These are phyloP conservation scores for Stegodyphus mimosarum DNA, from an alignment of 1,140 invertebrate genomes.

Conservation along the genomic window DNA sequence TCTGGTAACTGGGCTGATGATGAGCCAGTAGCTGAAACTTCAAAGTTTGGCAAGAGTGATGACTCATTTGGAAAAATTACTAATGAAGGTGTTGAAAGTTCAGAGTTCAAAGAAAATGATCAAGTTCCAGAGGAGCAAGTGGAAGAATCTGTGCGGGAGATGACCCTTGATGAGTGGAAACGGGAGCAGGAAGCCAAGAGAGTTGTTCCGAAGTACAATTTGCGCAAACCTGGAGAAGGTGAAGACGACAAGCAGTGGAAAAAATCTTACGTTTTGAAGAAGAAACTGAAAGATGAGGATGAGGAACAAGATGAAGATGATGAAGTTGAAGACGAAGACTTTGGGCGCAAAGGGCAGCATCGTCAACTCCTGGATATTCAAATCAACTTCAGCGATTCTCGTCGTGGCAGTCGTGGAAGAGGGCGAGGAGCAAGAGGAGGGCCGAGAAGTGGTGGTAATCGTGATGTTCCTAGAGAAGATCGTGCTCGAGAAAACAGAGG, in stretches of 20 bases:
- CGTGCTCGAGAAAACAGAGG: constrained; percentile 46
- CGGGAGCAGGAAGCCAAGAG: constrained; percentile 76
- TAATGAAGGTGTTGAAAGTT: neutral
- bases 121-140: constrained; percentile 58
- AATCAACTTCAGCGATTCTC: constrained; percentile 86
- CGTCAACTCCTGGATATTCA: constrained; percentile 89
- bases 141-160: constrained; percentile 72
- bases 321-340: constrained; percentile 68
- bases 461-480: constrained; percentile 38
- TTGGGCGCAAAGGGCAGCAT: constrained; percentile 85
- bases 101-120: constrained; percentile 40
- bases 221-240: constrained; percentile 91
- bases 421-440: constrained; percentile 63
- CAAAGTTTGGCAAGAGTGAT: neutral
- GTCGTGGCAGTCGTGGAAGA: constrained; percentile 73
- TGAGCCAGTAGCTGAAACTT: constrained; percentile 6
- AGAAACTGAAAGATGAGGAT: constrained; percentile 77
- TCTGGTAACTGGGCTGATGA: neutral
- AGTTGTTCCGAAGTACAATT: constrained; percentile 80
- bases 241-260: constrained; percentile 92
- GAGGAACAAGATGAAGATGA: constrained; percentile 75
- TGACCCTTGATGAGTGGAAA: constrained; percentile 89
- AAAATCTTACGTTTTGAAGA: constrained; percentile 86
- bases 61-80: neutral
- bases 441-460: constrained; percentile 62